phyloP scores from a whole-genome alignment of 2,888 invertebrate genomes.

The Cantharis nigra region DNA sequence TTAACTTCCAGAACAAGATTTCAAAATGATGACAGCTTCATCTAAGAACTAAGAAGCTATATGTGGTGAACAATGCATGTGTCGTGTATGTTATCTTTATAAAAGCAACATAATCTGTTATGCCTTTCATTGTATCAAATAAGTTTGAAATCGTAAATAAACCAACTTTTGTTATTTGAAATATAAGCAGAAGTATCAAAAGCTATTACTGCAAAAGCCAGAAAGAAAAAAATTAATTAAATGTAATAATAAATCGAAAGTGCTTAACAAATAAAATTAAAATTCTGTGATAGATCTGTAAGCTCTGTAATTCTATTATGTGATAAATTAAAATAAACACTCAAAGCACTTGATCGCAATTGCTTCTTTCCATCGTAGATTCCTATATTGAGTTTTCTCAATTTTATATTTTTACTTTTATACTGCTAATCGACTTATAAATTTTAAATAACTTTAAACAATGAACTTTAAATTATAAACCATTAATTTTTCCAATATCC shows the following conservation, averaged over 20 bases:
- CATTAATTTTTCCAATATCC: too few species aligned
- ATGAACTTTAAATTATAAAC: too few species aligned
- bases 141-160: neutral
- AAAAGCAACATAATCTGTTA: neutral
- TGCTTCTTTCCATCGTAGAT: neutral
- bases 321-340: neutral
- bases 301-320: neutral
- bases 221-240: neutral
- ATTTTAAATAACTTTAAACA: neutral
- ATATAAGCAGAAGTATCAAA: neutral
- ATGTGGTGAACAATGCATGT: neutral
- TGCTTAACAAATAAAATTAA: neutral
- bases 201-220: neutral
- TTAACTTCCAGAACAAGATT: neutral
- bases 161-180: neutral
- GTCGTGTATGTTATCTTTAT: neutral
- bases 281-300: neutral
- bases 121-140: neutral
- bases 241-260: neutral
- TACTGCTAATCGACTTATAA: neutral
- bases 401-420: neutral
- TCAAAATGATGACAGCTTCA: neutral
- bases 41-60: neutral
- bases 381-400: neutral
- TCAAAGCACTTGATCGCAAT: neutral